Evolutionary conservation across 35 echinoderm and acorn worm species (phyloP), one percentile per base, ranked within the genome.

Genomic region (Stichopus chloronotus): DNA sequence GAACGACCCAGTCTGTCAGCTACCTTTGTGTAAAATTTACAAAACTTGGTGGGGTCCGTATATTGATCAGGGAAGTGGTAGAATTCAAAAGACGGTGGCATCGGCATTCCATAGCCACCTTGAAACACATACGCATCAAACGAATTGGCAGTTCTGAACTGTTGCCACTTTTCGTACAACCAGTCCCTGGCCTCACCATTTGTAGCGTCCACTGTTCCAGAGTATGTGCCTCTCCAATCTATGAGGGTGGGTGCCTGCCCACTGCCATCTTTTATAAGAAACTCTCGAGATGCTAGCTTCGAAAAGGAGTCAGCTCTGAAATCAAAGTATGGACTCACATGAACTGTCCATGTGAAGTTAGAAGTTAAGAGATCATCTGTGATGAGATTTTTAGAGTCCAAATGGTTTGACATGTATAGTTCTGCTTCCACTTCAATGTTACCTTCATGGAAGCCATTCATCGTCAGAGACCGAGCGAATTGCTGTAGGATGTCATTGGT

Each of bases 61-160:
- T 74, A 74, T 74, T n/a, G 16, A 25, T 86, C 53, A 20, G 93
- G 92, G 6, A 88, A 63, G 12, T 72, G 55, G 19, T 86, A 63
- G 14, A 93, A 72, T 53, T 81, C 93, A 96, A 90, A 99, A 55
- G 59, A 21, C 30, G 68, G 56, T 57, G 97, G 97, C 57, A 99
- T 59, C 5, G 91, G 91, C 13, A 78, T 69, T 12, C 79, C 92
- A 79, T 96, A 95, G 9, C 95, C 97, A 63, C 91, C 97, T 91
- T 99, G 95, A 92, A 99, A 99, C 78, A 93, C 93, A 65, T 95
- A 99, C 4, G 95, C 95, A 84, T 96, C 93, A 1, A 99, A 16
- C 8, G 90, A 81, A 59, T 95, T 90, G 7, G 56, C 84, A 9
- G 61, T 76, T 12, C 76, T 79, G 24, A 99, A 87, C 9, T 87